phyloP scores from a whole-genome alignment of 1,140 invertebrate genomes.

The Tetramorium simillimum region DNA sequence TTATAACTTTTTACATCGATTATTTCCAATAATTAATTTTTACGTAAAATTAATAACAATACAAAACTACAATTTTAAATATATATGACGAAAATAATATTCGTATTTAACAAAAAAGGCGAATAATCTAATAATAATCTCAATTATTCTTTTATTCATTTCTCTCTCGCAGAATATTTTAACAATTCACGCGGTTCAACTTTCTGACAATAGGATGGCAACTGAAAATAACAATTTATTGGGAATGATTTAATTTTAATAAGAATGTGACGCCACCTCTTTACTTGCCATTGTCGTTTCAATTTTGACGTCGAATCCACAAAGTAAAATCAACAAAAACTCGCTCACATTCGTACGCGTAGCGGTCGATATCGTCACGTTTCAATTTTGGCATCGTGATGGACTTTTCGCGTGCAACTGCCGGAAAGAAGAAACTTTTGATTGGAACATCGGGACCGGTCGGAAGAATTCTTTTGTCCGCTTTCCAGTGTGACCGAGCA shows the following conservation, averaged over 20 bases:
- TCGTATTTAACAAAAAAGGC: neutral
- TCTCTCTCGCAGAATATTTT: neutral
- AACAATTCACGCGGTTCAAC: neutral
- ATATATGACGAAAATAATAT: neutral
- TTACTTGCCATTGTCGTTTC: neutral
- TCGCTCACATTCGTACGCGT: constrained; percentile 41
- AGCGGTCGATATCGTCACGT: constrained; percentile 71
- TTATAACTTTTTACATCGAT: neutral
- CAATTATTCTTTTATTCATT: neutral
- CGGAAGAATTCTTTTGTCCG: constrained; percentile 65
- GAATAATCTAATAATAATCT: neutral
- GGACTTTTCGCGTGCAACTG: constrained; percentile 69
- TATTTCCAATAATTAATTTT: neutral
- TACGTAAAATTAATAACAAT: neutral
- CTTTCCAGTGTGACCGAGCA: constrained; percentile 40
- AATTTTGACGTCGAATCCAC: constrained; percentile 20
- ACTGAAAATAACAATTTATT: neutral
- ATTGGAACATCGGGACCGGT: constrained; percentile 65
- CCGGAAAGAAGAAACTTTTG: constrained; percentile 67
- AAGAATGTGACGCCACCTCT: neutral
- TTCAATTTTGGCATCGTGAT: constrained; percentile 78
- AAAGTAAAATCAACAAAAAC: constrained; percentile 36
- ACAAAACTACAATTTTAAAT: neutral
- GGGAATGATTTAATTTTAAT: neutral
- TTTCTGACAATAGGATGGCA: neutral